Conservation (phyloP, 2,888 invertebrate genomes). For the Peribatodes rhomboidaria region DNA sequence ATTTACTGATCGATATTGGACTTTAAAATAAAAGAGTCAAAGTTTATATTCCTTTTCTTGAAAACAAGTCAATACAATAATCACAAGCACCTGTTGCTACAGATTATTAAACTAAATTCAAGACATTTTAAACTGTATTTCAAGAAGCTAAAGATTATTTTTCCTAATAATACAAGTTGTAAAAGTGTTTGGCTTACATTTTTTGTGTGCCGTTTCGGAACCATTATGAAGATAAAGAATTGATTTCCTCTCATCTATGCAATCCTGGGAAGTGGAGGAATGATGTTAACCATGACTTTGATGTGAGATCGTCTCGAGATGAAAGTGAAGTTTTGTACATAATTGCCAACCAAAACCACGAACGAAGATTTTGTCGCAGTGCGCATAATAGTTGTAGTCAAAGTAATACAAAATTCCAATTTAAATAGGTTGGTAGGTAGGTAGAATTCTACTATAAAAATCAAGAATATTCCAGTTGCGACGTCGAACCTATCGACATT, state of each 20-base stretch:
- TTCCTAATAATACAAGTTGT: neutral
- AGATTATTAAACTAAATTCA: neutral
- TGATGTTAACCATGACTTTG: constrained; percentile 76
- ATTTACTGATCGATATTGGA: constrained; percentile 35
- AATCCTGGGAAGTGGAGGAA: constrained; percentile 75
- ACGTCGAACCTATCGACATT: too few relatives aligned
- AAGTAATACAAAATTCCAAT: too few relatives aligned
- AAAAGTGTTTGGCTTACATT: neutral
- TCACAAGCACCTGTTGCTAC: neutral
- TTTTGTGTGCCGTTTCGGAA: neutral
- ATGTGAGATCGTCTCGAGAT: constrained; percentile 9
- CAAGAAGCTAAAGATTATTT: neutral
- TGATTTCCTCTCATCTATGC: constrained; percentile 60
- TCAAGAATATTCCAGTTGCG: too few relatives aligned
- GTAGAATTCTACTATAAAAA: too few relatives aligned
- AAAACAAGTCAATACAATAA: neutral
- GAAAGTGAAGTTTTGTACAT: neutral
- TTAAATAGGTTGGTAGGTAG: too few relatives aligned
- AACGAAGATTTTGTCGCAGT: too few relatives aligned
- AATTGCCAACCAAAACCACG: neutral
- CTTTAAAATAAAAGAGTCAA: rapidly evolving
- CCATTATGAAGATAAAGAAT: constrained; percentile 1
- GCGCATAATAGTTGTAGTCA: too few relatives aligned
- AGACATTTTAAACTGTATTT: neutral
- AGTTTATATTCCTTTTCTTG: constrained; percentile 6